A percentile compares a stretch with the other conserved stretches of the same genome.
Evolutionary conservation across 2,888 invertebrate genomes (phyloP).

Genomic region (Sericinus montela): DNA sequence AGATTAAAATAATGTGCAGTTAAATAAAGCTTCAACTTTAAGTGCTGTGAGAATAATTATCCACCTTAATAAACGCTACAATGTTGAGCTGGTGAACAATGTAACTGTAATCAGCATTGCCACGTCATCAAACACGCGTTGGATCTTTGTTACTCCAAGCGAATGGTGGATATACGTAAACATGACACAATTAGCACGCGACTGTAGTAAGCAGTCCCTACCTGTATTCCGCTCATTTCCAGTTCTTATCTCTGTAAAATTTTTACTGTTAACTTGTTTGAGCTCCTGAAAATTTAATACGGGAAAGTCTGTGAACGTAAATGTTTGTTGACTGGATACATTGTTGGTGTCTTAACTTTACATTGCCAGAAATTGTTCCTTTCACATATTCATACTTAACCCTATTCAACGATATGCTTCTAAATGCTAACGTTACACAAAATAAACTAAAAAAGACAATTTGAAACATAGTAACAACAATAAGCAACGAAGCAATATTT

Average conservation of each 20-base stretch:
- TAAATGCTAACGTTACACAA: too few species aligned
- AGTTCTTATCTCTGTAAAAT: constrained; percentile 40
- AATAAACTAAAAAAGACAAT: too few species aligned
- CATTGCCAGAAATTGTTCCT: not conserved
- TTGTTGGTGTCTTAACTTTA: constrained; percentile 27
- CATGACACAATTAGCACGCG: constrained; percentile 12
- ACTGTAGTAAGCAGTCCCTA: constrained; percentile 8
- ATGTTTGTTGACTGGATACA: constrained; percentile 39
- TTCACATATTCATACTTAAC: constrained; percentile 5
- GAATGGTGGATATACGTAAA: not conserved
- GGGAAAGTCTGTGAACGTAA: constrained; percentile 28
- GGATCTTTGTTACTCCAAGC: constrained; percentile 10
- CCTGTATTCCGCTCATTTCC: constrained; percentile 18
- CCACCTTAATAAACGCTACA: constrained; percentile 2
- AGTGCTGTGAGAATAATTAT: not conserved
- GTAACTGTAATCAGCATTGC: constrained; percentile 8
- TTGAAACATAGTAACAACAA: too few species aligned
- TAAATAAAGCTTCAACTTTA: not conserved
- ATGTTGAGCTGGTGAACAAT: constrained; percentile 1
- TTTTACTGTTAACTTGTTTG: constrained; percentile 46
- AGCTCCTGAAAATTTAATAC: constrained; percentile 43
- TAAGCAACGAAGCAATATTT: too few species aligned
- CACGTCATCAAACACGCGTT: constrained; percentile 1
- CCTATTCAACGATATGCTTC: not conserved
- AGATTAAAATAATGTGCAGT: not conserved